phyloP scores from a whole-genome alignment of 2,888 invertebrate genomes.

The Stenotaenia linearis region DNA sequence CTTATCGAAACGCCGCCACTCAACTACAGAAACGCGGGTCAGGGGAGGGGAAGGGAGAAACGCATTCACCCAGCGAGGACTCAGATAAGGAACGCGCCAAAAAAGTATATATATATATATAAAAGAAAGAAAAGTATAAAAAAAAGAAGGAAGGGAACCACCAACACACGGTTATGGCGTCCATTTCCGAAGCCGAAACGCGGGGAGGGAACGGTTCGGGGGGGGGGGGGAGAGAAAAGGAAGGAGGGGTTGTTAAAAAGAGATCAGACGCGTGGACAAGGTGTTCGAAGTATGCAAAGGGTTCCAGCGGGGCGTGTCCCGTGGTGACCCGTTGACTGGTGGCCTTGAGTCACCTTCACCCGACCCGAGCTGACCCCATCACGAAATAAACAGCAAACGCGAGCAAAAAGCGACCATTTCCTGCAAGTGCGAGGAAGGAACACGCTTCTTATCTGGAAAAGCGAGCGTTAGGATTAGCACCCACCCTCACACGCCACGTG shows the following conservation, averaged over 20 bases:
- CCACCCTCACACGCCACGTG: not conserved
- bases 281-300: not conserved
- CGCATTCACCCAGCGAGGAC: constrained; percentile 21
- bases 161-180: constrained; percentile 22
- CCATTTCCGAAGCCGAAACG: not conserved
- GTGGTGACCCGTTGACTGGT: not conserved
- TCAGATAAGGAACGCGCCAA: constrained; percentile 24
- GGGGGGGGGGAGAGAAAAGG: no score
- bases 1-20: constrained; percentile 20
- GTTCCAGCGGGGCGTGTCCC: not conserved
- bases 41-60: constrained; percentile 24
- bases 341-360: constrained; percentile 26
- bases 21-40: constrained; percentile 22
- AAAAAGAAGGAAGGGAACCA: constrained; percentile 15
- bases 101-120: not conserved
- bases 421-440: constrained; percentile 20
- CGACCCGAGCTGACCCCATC: constrained; percentile 19
- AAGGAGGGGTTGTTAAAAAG: not conserved
- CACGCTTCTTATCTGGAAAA: not conserved
- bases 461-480: constrained; percentile 9
- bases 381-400: constrained; percentile 23
- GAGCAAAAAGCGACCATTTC: constrained; percentile 24
- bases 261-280: not conserved
- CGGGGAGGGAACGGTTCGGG: not conserved
- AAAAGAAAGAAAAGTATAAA: not conserved